Evolutionary conservation across 92 coral and sea anemone species (phyloP), one percentile per base, ranked within the genome.

Genomic region (Palythoa heliodiscus): DNA sequence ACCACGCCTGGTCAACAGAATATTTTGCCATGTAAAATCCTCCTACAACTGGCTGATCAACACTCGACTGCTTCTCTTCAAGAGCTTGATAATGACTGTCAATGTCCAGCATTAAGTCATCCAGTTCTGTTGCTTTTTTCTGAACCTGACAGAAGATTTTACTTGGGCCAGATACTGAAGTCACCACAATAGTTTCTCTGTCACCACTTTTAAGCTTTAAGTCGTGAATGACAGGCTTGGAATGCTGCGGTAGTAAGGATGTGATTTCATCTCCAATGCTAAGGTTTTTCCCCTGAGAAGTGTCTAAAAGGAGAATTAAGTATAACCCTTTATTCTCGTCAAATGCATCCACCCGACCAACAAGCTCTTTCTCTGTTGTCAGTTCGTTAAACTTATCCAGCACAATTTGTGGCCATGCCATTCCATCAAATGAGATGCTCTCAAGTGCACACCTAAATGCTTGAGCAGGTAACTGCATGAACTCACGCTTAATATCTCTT

Each of bases 1-100:
- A 96, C 98, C 98, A 96, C 9, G 96, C 93, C 86, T 92, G 91
- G 39, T 96, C 98, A 53, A 90, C 87, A 7, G 95, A 86, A 73
- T 91, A 96, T 90, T 89, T 96, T 19, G 96, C 92, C 69, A 63
- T 23, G 23, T 63, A 63, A 63, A 63, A 63, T 63, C 23, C 69
- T n/a, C 69, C 69, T 5, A 89, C 90, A 11, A 87, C 87, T 1
- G 98, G 98, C 19, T 76, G 52, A 9, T 76, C 60, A 55, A 93
- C 47, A 23, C 85, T 39, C 2, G 91, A 93, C 61, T 96, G 92
- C 25, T 76, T 82, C 17, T 83, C 93, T 17, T 76, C 77, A 15
- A 96, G 84, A 8, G 71, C 87, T 47, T 90, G 84, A 82, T 92
- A 96, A 86, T 88, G 78, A 10, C 86, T 88, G 25, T 63, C 69